Conservation (phyloP, 2,888 invertebrate genomes). For the Leptinotarsa rubiginosa region DNA sequence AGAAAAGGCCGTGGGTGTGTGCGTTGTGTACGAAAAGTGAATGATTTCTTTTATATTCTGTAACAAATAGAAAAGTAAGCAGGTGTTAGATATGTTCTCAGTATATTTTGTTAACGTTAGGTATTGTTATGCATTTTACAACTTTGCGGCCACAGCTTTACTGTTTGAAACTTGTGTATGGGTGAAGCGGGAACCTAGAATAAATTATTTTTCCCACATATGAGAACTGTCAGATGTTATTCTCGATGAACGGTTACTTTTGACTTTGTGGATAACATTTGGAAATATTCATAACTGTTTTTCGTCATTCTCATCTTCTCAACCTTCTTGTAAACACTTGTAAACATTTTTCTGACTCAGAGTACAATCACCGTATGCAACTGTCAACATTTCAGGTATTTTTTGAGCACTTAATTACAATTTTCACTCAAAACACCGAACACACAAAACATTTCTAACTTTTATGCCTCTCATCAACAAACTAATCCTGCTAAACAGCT, state of each 20-base stretch:
- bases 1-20: background rate
- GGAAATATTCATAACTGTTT: too few species aligned
- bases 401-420: too few species aligned
- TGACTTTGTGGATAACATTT: too few species aligned
- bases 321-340: too few species aligned
- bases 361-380: too few species aligned
- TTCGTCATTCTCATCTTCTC: too few species aligned
- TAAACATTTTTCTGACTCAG: too few species aligned
- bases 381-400: too few species aligned
- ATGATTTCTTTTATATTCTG: constrained; percentile 7
- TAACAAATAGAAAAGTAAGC: constrained; percentile 12
- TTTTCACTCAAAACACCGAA: too few species aligned
- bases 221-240: background rate
- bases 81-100: constrained; percentile 7
- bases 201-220: background rate
- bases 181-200: background rate
- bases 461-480: too few species aligned
- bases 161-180: background rate
- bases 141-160: background rate
- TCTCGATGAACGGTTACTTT: background rate
- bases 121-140: constrained; percentile 6
- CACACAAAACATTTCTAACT: too few species aligned
- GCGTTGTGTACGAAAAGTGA: background rate
- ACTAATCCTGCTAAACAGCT: too few species aligned
- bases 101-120: background rate